A percentile compares a stretch with the other conserved stretches of the same genome.
Evolutionary conservation across 2,113 vertebrate species (phyloP).

Genomic region (Kryptolebias marmoratus): DNA sequence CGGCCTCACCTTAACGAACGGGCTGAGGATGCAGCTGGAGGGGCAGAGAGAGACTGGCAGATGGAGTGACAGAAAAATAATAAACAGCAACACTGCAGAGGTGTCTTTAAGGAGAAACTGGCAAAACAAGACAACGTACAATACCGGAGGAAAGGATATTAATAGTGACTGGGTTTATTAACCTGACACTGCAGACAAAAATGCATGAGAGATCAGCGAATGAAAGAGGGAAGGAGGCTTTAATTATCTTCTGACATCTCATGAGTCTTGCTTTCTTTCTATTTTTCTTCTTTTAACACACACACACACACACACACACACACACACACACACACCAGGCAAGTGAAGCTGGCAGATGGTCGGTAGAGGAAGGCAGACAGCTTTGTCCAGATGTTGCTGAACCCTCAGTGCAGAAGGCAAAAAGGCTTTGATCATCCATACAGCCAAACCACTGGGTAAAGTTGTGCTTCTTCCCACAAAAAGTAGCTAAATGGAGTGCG

Average conservation of each 20-base stretch:
- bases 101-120: background rate
- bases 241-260: constrained; percentile 17
- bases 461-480: constrained; percentile 2
- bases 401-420: constrained; percentile 58
- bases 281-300: background rate
- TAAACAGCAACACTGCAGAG: constrained; percentile 20
- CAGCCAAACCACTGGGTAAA: constrained; percentile 17
- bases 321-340: constrained; percentile 4
- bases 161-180: constrained; percentile 14
- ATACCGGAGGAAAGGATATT: constrained; percentile 17
- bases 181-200: background rate
- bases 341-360: constrained; percentile 57
- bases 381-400: constrained; percentile 65
- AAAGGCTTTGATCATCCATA: constrained; percentile 65
- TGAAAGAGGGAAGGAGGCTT: constrained; percentile 9
- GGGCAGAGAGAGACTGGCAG: background rate
- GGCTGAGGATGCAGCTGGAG: constrained; percentile 14
- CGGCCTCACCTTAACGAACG: constrained; percentile 32
- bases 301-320: constrained; percentile 1
- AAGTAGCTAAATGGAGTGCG: background rate
- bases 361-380: constrained; percentile 37
- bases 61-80: constrained; percentile 15
- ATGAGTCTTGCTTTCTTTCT: constrained; percentile 15
- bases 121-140: background rate
- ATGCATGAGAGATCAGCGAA: constrained; percentile 20